Evolutionary conservation across 2,113 vertebrate species (phyloP).

Genomic region (Lontra canadensis): DNA sequence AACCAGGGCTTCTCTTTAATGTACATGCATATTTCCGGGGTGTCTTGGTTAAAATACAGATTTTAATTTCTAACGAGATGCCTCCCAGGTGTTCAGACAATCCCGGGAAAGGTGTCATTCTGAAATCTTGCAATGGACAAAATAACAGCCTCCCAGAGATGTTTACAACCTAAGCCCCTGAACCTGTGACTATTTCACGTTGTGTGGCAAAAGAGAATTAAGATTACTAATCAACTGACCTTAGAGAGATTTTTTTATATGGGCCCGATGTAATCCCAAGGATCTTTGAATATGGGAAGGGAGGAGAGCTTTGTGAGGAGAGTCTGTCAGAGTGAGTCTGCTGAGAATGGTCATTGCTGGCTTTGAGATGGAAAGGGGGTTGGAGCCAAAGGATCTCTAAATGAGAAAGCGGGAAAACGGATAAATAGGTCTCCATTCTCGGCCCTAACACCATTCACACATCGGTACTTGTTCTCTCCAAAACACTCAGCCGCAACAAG

Average conservation of each 20-base stretch:
- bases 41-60: neutral
- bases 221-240: neutral
- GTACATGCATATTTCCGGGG: neutral
- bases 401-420: neutral
- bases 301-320: too few relatives aligned
- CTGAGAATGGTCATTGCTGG: neutral
- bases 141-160: neutral
- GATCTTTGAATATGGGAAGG: neutral
- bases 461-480: neutral
- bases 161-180: neutral
- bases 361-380: neutral
- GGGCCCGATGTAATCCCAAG: neutral
- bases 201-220: neutral
- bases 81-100: neutral
- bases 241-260: neutral
- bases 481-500: neutral
- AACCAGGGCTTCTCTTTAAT: neutral
- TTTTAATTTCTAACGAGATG: neutral
- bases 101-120: neutral
- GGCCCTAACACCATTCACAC: too few relatives aligned
- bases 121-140: neutral
- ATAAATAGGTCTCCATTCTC: neutral
- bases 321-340: neutral
- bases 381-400: neutral
- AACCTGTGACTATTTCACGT: neutral